Percentiles rank a stretch among this genome's conserved stretches.
These are phyloP conservation scores for Prunella strophiata DNA, from an alignment of 2,797 vertebrate species.

Conservation along the genomic window DNA sequence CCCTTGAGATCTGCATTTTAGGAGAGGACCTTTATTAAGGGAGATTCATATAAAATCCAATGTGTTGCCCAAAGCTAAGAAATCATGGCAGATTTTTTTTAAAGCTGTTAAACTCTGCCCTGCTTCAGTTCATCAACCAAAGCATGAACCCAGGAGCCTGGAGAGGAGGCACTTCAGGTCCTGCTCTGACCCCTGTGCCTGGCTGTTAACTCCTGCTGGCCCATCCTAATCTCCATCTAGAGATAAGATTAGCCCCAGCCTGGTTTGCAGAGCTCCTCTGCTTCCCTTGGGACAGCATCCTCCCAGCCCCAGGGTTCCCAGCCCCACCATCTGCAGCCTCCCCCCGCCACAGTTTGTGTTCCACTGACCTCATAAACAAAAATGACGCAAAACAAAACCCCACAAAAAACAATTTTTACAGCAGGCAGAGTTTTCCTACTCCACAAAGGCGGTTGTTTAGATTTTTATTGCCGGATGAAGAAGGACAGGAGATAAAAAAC, in stretches of 20 bases:
- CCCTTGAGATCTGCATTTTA: not conserved
- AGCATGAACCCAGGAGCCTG: not conserved
- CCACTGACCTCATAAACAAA: not conserved
- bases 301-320: not conserved
- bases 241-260: not conserved
- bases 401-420: not conserved
- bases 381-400: not conserved
- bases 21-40: not conserved
- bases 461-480: not conserved
- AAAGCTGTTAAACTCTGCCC: constrained; percentile 42
- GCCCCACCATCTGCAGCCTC: not conserved
- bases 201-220: constrained; percentile 35
- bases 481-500: not conserved
- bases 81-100: not conserved
- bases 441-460: not conserved
- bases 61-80: not conserved
- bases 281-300: not conserved
- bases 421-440: not conserved
- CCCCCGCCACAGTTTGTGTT: not conserved
- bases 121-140: constrained; percentile 40
- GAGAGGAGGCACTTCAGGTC: constrained; percentile 32
- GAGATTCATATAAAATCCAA: not conserved
- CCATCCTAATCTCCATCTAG: not conserved
- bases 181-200: not conserved
- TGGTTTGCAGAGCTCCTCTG: not conserved